Percentiles rank a stretch among this genome's conserved stretches.
These are phyloP conservation scores for Hipparchia semele DNA, from an alignment of 2,888 invertebrate genomes.

Conservation along the genomic window DNA sequence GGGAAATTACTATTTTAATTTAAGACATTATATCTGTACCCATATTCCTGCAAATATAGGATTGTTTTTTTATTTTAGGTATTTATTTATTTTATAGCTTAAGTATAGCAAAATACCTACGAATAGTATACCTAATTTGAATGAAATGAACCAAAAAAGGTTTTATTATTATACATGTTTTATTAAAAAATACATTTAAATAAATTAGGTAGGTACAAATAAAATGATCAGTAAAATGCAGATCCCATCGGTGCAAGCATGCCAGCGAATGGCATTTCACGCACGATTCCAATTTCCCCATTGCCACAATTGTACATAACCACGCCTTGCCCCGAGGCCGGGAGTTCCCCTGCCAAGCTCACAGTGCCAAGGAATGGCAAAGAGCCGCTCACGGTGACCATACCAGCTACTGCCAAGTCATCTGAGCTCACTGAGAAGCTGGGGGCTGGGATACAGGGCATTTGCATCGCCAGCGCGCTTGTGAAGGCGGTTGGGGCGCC, in stretches of 20 bases:
- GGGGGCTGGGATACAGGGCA: slow-evolving; percentile 38
- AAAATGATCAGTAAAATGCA: too few species aligned
- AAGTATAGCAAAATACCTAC: too few species aligned
- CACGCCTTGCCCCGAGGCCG: slow-evolving; percentile 46
- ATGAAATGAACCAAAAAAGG: too few species aligned
- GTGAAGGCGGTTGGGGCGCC: slow-evolving; percentile 26
- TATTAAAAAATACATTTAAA: too few species aligned
- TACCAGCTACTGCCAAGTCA: slow-evolving; percentile 50
- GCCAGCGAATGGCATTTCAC: slow-evolving; percentile 30
- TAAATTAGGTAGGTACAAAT: too few species aligned
- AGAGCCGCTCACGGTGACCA: slow-evolving; percentile 49
- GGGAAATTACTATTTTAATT: too few species aligned
- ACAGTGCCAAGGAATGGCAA: slow-evolving; percentile 54
- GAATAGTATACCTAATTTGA: too few species aligned
- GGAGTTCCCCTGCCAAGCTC: slow-evolving; percentile 50
- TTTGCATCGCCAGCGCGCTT: slow-evolving; percentile 31
- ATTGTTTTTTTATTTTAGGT: too few species aligned
- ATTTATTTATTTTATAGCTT: too few species aligned
- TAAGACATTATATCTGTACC: too few species aligned
- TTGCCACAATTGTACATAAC: slow-evolving; percentile 42
- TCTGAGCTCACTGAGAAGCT: slow-evolving; percentile 47
- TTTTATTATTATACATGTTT: too few species aligned
- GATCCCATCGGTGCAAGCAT: neutral
- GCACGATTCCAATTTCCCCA: slow-evolving; percentile 35
- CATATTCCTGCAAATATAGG: too few species aligned